Conservation (phyloP, 1,140 invertebrate species). For the Bicyclus anynana region DNA sequence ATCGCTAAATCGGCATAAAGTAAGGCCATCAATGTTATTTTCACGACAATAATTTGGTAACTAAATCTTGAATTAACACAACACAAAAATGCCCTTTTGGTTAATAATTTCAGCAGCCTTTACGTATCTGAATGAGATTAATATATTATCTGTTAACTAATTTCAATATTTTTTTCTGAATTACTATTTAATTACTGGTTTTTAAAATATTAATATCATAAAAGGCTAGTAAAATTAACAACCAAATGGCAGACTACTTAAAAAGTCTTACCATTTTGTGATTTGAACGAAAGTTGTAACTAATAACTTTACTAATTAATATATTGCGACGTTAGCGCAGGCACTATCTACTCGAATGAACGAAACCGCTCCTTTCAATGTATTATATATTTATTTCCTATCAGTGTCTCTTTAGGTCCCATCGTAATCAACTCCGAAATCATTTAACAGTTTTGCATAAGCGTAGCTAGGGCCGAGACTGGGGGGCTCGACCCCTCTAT, state of each 20-base stretch:
- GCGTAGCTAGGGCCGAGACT: not conserved
- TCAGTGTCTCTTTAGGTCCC: slow-evolving; percentile 9
- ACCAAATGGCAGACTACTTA: not conserved
- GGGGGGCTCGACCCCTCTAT: too few relatives aligned
- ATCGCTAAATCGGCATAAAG: too few relatives aligned
- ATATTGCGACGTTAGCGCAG: slow-evolving; percentile 3
- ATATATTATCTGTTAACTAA: too few relatives aligned
- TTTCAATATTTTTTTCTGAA: too few relatives aligned
- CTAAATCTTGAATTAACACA: too few relatives aligned
- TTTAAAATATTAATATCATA: too few relatives aligned
- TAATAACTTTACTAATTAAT: slow-evolving; percentile 7
- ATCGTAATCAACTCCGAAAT: slow-evolving; percentile 7
- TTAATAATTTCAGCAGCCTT: too few relatives aligned
- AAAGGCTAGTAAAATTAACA: slow-evolving; percentile 1
- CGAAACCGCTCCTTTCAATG: slow-evolving; percentile 5
- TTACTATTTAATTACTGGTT: too few relatives aligned
- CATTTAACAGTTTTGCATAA: not conserved
- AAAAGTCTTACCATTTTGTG: slow-evolving; percentile 14
- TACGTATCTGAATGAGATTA: too few relatives aligned
- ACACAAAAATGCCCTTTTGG: too few relatives aligned
- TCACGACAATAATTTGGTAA: too few relatives aligned
- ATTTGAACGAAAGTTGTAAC: not conserved
- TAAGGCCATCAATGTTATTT: too few relatives aligned
- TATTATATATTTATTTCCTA: slow-evolving; percentile 20
- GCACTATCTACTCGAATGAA: slow-evolving; percentile 13